A percentile compares a stretch with the other conserved stretches of the same genome.
Conservation (phyloP, 2,797 vertebrate species). For the Smutsia temminckii region DNA sequence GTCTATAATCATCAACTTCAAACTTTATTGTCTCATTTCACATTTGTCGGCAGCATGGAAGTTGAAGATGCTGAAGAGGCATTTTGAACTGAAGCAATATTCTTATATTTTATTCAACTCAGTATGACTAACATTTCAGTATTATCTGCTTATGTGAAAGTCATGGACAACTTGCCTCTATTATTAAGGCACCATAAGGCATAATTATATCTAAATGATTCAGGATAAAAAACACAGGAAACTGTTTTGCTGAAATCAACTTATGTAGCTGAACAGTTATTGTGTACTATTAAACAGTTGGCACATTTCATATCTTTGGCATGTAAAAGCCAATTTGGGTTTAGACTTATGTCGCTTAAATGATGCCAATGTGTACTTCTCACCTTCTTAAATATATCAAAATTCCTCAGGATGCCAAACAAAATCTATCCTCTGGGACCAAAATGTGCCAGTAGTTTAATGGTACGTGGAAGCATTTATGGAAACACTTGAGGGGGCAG, state of each 20-base stretch:
- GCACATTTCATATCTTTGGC: conserved; percentile 72
- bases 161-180: conserved; percentile 39
- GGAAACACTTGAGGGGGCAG: conserved; percentile 44
- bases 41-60: conserved; percentile 28
- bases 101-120: background rate
- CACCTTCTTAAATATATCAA: conserved; percentile 80
- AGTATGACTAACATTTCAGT: conserved; percentile 7
- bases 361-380: conserved; percentile 82
- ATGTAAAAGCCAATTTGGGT: conserved; percentile 75
- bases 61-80: background rate
- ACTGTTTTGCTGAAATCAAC: conserved; percentile 65
- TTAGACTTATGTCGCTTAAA: conserved; percentile 79
- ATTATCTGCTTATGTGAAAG: conserved; percentile 24
- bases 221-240: conserved; percentile 55
- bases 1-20: background rate
- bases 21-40: background rate
- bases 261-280: conserved; percentile 66
- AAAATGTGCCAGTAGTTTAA: conserved; percentile 73
- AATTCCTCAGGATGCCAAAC: conserved; percentile 77
- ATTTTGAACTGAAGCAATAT: background rate
- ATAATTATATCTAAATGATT: conserved; percentile 53
- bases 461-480: conserved; percentile 60
- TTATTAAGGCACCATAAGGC: conserved; percentile 47
- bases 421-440: conserved; percentile 71
- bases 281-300: conserved; percentile 74